Percentiles rank a stretch among this genome's conserved stretches.
These are phyloP conservation scores for Rhingia rostrata DNA, from an alignment of 2,888 invertebrate genomes.

Conservation along the genomic window DNA sequence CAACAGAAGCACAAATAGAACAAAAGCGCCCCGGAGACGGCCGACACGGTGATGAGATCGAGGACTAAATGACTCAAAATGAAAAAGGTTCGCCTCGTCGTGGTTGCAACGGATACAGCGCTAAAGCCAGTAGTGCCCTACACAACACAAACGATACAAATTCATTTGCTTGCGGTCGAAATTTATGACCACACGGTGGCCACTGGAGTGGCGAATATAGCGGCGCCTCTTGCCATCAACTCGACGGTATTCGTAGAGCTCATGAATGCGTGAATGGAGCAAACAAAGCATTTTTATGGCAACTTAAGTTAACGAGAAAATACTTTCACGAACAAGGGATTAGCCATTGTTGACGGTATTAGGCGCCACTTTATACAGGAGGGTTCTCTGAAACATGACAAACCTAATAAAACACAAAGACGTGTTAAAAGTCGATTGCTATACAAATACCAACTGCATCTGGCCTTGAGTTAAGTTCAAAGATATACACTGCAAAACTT, in stretches of 20 bases:
- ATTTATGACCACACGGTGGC: slow-evolving; percentile 61
- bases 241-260: neutral
- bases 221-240: slow-evolving; percentile 33
- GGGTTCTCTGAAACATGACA: neutral
- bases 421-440: neutral
- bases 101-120: slow-evolving; percentile 15
- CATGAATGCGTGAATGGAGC: slow-evolving; percentile 37
- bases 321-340: slow-evolving; percentile 30
- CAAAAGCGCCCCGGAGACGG: slow-evolving; percentile 14
- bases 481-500: slow-evolving; percentile 7
- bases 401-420: slow-evolving; percentile 1
- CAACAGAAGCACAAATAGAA: slow-evolving; percentile 57
- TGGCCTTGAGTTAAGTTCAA: slow-evolving; percentile 48
- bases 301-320: slow-evolving; percentile 53
- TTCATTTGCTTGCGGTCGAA: slow-evolving; percentile 69
- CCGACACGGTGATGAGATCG: too few species aligned
- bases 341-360: slow-evolving; percentile 17
- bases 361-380: slow-evolving; percentile 60
- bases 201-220: slow-evolving; percentile 8
- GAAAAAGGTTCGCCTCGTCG: neutral
- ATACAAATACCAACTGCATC: neutral
- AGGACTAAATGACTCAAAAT: slow-evolving; percentile 63
- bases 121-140: slow-evolving; percentile 59
- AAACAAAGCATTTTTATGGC: slow-evolving; percentile 54
- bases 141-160: slow-evolving; percentile 66